phyloP scores from a whole-genome alignment of 2,113 vertebrate species.

The Pungitius pungitius region DNA sequence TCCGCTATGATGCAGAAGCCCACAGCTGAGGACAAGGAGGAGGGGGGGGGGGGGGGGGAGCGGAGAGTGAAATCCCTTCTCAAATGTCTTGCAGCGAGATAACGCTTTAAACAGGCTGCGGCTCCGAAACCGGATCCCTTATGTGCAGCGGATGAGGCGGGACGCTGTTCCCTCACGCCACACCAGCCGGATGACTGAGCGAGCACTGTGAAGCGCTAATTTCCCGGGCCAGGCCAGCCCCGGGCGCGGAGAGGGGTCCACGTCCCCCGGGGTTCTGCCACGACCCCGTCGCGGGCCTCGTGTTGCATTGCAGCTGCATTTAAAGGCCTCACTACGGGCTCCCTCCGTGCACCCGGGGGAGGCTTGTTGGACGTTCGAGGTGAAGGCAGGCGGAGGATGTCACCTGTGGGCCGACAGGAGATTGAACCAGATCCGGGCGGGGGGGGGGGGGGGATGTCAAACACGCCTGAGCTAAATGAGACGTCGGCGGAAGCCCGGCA shows the following conservation, averaged over 20 bases:
- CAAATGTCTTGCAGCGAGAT: conserved; percentile 54
- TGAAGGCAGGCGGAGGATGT: conserved; percentile 68
- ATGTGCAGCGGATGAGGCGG: conserved; percentile 44
- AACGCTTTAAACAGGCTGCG: conserved; percentile 53
- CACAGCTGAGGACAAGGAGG: conserved; percentile 21
- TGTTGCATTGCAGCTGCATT: conserved; percentile 47
- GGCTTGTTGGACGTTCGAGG: conserved; percentile 64
- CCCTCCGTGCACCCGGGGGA: conserved; percentile 36
- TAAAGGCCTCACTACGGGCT: conserved; percentile 47
- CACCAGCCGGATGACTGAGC: conserved; percentile 51
- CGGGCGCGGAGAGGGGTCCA: conserved; percentile 21
- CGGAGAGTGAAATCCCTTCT: conserved; percentile 26
- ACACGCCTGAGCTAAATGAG: conserved; percentile 66
- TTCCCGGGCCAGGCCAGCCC: conserved; percentile 31
- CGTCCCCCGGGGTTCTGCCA: no score
- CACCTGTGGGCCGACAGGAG: conserved; percentile 66
- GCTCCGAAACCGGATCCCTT: conserved; percentile 50
- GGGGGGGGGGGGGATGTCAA: no score
- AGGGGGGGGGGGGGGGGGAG: conserved; percentile 2
- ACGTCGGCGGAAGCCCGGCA: conserved; percentile 39
- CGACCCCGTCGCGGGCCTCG: no score
- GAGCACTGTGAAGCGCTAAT: conserved; percentile 43
- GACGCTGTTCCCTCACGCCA: conserved; percentile 39
- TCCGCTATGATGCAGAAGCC: conserved; percentile 25
- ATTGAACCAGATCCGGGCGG: conserved; percentile 70